Percentiles rank a stretch among this genome's conserved stretches.
Conservation (phyloP, 2,888 invertebrate genomes). For the Thecophora atra region DNA sequence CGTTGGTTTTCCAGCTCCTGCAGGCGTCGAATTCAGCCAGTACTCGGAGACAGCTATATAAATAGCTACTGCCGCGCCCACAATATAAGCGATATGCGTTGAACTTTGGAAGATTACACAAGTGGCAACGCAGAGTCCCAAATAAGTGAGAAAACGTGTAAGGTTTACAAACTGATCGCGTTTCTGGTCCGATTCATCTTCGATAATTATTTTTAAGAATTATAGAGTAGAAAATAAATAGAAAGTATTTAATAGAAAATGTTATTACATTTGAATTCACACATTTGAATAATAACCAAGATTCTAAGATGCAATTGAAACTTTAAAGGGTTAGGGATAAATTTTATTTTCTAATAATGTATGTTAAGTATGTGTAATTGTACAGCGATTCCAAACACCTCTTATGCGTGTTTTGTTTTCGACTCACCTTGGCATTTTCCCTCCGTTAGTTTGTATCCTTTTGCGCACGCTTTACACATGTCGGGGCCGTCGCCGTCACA, state of each 20-base stretch:
- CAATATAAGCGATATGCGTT: conserved; percentile 77
- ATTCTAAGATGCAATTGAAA: no score
- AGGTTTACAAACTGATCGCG: conserved; percentile 71
- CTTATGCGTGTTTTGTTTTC: neutral
- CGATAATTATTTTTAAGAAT: neutral
- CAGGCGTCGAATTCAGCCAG: conserved; percentile 67
- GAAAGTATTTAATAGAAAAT: conserved; percentile 6
- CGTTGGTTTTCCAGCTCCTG: conserved; percentile 56
- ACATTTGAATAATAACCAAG: neutral
- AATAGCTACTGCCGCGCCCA: conserved; percentile 81
- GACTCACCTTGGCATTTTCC: conserved; percentile 79
- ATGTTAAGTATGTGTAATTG: neutral
- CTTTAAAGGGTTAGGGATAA: no score
- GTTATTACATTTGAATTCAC: neutral
- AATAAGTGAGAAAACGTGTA: conserved; percentile 83
- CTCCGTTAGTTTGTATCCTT: conserved; percentile 76
- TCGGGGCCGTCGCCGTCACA: conserved; percentile 93
- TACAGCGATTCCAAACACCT: neutral
- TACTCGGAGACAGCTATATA: conserved; percentile 90
- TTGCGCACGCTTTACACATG: conserved; percentile 84
- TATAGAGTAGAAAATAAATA: conserved; percentile 12
- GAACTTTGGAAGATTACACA: conserved; percentile 87
- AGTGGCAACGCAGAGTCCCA: conserved; percentile 85
- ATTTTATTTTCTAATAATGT: no score
- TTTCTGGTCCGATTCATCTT: conserved; percentile 67